Evolutionary conservation across 2,888 invertebrate genomes (phyloP).

Genomic region (Drosophila paracracens): DNA sequence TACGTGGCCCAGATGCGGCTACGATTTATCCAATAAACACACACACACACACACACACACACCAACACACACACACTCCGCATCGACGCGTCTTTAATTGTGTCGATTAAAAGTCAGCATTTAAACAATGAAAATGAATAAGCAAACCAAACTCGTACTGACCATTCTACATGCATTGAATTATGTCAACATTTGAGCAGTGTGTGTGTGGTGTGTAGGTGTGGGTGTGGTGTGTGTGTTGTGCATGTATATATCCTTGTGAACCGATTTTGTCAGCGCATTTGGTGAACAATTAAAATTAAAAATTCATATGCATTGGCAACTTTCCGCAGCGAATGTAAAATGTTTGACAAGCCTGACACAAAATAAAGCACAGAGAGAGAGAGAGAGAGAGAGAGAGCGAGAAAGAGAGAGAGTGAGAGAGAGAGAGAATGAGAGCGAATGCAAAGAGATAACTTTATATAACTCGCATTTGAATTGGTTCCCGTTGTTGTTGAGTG

Average conservation of each 20-base stretch:
- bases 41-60: not conserved
- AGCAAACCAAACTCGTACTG: not conserved
- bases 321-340: conserved; percentile 56
- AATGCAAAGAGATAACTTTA: conserved; percentile 23
- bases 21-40: conserved; percentile 17
- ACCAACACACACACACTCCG: not conserved
- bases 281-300: conserved; percentile 79
- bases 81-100: conserved; percentile 41
- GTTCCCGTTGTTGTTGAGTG: conserved; percentile 58
- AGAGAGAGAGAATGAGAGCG: not conserved
- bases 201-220: not conserved
- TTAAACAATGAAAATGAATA: conserved; percentile 8
- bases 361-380: conserved; percentile 59
- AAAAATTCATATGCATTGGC: conserved; percentile 71
- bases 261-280: conserved; percentile 69
- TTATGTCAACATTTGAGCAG: conserved; percentile 29
- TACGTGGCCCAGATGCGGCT: conserved; percentile 24
- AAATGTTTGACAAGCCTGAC: conserved; percentile 75
- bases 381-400: not conserved
- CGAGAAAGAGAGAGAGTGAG: not conserved
- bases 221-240: conserved; percentile 4
- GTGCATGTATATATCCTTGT: conserved; percentile 30
- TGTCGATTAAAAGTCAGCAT: conserved; percentile 38
- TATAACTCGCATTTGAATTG: conserved; percentile 37
- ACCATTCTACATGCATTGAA: conserved; percentile 40